Percentiles rank a stretch among this genome's conserved stretches.
These are phyloP conservation scores for Drosophila fuyamai DNA, from an alignment of 1,140 invertebrate species.

Conservation along the genomic window DNA sequence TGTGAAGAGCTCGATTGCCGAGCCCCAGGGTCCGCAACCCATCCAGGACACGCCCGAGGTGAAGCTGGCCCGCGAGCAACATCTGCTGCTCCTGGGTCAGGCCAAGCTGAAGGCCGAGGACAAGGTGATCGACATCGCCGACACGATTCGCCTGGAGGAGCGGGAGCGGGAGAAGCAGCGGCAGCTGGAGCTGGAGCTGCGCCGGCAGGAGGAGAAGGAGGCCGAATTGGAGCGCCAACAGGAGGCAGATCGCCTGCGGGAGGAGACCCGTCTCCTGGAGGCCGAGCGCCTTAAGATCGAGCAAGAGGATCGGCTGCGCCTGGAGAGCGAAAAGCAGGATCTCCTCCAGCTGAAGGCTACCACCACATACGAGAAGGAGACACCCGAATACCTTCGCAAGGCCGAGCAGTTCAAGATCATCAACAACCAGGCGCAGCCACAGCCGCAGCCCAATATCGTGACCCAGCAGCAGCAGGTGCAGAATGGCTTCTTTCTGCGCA, in stretches of 20 bases:
- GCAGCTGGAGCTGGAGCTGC: conserved; percentile 46
- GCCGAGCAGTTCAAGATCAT: conserved; percentile 34
- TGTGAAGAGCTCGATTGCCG: conserved; percentile 13
- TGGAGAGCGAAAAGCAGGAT: conserved; percentile 48
- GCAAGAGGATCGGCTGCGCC: conserved; percentile 53
- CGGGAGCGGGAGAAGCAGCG: conserved; percentile 55
- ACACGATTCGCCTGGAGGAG: conserved; percentile 52
- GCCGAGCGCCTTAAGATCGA: conserved; percentile 54
- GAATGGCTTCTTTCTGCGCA: conserved; percentile 72
- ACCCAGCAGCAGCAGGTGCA: conserved; percentile 70
- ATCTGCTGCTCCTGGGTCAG: conserved; percentile 55
- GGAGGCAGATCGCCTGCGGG: conserved; percentile 51
- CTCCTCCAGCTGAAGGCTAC: conserved; percentile 36
- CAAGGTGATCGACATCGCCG: conserved; percentile 55
- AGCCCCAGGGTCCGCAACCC: conserved; percentile 10
- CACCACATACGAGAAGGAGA: conserved; percentile 8
- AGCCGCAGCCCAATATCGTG: conserved; percentile 21
- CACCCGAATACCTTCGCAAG: conserved; percentile 17
- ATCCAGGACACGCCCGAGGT: conserved; percentile 53
- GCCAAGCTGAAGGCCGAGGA: conserved; percentile 59
- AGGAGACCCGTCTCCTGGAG: conserved; percentile 53
- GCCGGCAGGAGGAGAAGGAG: conserved; percentile 53
- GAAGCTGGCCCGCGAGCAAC: conserved; percentile 50
- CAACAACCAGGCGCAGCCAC: conserved; percentile 15
- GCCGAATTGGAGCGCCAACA: conserved; percentile 46